A percentile compares a stretch with the other conserved stretches of the same genome.
These are phyloP conservation scores for Drosophila fungiperda DNA, from an alignment of 2,888 invertebrate species.

Conservation along the genomic window DNA sequence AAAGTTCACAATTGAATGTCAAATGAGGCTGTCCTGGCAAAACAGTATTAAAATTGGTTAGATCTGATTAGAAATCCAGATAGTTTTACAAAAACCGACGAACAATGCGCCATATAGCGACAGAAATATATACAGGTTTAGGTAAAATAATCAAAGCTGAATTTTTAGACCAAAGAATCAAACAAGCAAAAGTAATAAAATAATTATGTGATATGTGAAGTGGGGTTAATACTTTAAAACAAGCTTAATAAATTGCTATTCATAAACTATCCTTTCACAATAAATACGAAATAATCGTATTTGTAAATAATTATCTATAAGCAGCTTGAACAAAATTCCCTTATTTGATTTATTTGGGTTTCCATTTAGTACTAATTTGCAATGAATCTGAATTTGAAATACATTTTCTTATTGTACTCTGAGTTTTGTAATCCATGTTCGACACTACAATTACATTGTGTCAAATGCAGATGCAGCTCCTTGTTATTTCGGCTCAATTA, in stretches of 20 bases:
- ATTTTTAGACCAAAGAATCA: background rate
- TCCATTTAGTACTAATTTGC: background rate
- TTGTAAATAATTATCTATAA: background rate
- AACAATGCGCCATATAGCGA: background rate
- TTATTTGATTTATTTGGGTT: background rate
- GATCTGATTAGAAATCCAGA: conserved; percentile 11
- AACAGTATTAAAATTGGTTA: conserved; percentile 8
- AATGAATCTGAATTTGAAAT: background rate
- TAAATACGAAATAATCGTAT: background rate
- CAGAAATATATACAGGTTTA: too few species aligned
- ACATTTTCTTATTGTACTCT: background rate
- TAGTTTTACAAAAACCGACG: conserved; percentile 18
- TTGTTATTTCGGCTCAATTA: background rate
- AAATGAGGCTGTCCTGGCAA: conserved; percentile 34
- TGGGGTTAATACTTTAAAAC: background rate
- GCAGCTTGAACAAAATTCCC: background rate
- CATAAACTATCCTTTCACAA: background rate
- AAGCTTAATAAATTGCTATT: background rate
- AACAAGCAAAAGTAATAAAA: background rate
- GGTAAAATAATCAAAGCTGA: too few species aligned
- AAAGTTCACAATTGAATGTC: conserved; percentile 39
- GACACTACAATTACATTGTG: background rate
- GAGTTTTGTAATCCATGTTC: too few species aligned
- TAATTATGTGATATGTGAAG: background rate
- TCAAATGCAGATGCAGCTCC: too few species aligned